Base-by-base conservation (phyloP, 2,888 invertebrate species). In the Chelonus formosanus region DNA sequence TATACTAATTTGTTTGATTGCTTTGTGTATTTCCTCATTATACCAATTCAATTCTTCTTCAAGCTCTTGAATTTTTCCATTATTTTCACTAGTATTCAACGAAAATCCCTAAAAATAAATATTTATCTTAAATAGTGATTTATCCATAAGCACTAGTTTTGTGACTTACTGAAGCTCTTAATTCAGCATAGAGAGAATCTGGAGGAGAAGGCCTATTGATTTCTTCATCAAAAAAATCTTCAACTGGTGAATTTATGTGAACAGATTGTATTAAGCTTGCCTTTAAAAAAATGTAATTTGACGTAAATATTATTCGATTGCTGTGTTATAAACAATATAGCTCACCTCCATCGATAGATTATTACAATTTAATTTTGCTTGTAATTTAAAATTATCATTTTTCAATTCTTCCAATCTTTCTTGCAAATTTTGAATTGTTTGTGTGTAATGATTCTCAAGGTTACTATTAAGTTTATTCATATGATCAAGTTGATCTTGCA, bases 161-260 rank as follows among this genome's bases (percentile, higher is more conserved):
- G 44, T 8, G 31, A 68, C 74, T 73, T 68, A 76, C 77, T 3
- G 74, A 74, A 57, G 76, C 76, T 70, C 75, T 74, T 43, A 77
- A 70, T 67, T 77, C 77, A 31, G 66, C 71, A 54, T 67, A 75
- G 8, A 77, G 59, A 4, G 76, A 75, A 63, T 73, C 71, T 31
- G 73, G 71, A 5, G 64, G 50, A 34, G 56, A 58, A 61, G 20
- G 20, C 20, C 20, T 20, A 20, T 20, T 20, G 20, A 20, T 20
- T 20, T 20, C 20, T 20, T 20, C 20, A 20, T 63, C 47, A 54
- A 61, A 68, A 43, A 55, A 44, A 3, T 47, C 63, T 59, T 20
- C 67, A 50, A 61, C 70, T 0, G 74, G 70, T 44, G 70, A 70
- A 58, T 72, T 20, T 20, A 20, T 20, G 20, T 20, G 20, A 20